Percentiles rank a stretch among this genome's conserved stretches.
phyloP scores from a whole-genome alignment of 2,797 vertebrate species.

The Aythya fuligula region DNA sequence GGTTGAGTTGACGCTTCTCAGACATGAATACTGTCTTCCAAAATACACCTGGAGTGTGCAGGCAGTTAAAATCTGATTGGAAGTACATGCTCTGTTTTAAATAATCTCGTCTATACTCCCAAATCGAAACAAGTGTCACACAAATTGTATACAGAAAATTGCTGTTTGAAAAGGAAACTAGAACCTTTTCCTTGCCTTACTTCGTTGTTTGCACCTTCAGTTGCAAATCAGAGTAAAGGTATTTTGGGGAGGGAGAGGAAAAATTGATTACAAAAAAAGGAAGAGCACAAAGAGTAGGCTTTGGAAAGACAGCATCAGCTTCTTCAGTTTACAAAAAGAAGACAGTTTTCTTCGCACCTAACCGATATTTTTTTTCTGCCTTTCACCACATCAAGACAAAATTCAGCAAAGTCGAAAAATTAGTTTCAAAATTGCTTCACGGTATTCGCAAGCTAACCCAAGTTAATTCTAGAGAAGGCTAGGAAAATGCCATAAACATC shows the following conservation, averaged over 20 bases:
- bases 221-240: background rate
- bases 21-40: constrained; percentile 61
- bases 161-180: background rate
- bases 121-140: background rate
- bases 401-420: background rate
- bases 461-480: background rate
- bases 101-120: constrained; percentile 2
- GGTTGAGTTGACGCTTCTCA: constrained; percentile 40
- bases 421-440: background rate
- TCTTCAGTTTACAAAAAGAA: background rate
- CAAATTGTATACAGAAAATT: background rate
- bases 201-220: background rate
- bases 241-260: background rate
- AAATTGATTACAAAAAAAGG: background rate
- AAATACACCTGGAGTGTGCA: constrained; percentile 43
- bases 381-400: constrained; percentile 8
- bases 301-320: background rate
- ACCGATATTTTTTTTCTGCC: background rate
- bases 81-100: constrained; percentile 39
- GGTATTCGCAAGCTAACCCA: background rate
- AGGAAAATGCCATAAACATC: background rate
- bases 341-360: background rate
- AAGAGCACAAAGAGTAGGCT: background rate
- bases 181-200: background rate
- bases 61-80: constrained; percentile 28